Evolutionary conservation across 2,113 vertebrate genomes (phyloP).

Genomic region (Sapajus apella): DNA sequence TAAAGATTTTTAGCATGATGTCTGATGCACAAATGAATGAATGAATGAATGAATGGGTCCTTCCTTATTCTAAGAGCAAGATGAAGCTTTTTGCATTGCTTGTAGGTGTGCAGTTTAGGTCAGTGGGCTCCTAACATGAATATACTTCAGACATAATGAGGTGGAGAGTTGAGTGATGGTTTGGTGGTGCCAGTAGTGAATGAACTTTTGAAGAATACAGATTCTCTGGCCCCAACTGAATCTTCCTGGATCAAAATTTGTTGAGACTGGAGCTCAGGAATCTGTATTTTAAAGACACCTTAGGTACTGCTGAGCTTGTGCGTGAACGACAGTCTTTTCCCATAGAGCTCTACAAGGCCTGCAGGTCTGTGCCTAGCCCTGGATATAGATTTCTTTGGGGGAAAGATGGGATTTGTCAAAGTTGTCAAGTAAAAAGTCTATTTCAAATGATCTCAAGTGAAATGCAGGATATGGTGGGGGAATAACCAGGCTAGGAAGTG

Average conservation of each 20-base stretch:
- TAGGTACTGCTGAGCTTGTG: fast-evolving
- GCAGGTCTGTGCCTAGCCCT: conserved; percentile 81
- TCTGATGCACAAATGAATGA: not conserved
- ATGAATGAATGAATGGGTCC: not conserved
- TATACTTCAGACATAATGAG: not conserved
- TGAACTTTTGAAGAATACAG: not conserved
- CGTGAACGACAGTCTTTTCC: not conserved
- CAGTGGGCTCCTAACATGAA: not conserved
- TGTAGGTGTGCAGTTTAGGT: not conserved
- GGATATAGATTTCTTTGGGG: conserved; percentile 83
- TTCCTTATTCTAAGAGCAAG: not conserved
- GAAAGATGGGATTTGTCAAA: conserved; percentile 92
- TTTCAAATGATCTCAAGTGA: conserved; percentile 94
- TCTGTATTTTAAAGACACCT: not conserved
- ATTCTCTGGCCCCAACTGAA: not conserved
- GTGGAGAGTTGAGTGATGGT: not conserved
- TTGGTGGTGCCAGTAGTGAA: not conserved
- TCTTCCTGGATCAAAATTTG: not conserved
- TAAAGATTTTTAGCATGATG: not conserved
- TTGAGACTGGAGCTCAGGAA: not conserved
- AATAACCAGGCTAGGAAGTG: conserved; percentile 92
- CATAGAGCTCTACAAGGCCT: not conserved
- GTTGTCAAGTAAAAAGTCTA: conserved; percentile 93
- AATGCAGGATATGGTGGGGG: conserved; percentile 94
- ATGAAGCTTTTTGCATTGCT: not conserved